These are phyloP conservation scores for Neoarius graeffei DNA, from an alignment of 2,113 vertebrate genomes.

Conservation along the genomic window DNA sequence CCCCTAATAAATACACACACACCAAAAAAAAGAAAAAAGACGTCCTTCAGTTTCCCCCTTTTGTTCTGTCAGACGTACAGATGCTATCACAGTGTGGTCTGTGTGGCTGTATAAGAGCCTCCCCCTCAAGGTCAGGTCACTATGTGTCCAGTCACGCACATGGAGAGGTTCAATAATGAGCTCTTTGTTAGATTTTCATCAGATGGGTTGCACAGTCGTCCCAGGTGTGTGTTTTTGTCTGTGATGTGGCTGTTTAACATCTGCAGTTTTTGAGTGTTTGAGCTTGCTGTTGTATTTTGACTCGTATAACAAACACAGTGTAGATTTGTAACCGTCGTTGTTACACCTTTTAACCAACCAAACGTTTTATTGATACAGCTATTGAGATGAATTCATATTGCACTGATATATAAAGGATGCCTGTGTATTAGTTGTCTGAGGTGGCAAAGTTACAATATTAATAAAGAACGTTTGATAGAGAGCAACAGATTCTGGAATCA, in stretches of 20 bases:
- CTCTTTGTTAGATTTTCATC: slow-evolving; percentile 17
- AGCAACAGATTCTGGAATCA: background rate
- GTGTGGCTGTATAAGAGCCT: background rate
- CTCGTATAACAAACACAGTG: background rate
- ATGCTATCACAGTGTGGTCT: background rate
- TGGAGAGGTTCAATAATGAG: slow-evolving; percentile 4
- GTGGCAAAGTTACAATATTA: background rate
- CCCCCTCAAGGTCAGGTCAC: slow-evolving; percentile 24
- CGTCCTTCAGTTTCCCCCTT: background rate
- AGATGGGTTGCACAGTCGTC: background rate
- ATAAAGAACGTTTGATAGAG: background rate
- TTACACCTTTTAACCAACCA: background rate
- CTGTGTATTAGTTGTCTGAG: background rate
- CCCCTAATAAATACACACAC: background rate
- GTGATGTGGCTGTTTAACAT: background rate
- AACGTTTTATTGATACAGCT: background rate
- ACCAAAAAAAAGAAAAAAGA: background rate
- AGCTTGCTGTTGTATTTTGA: background rate
- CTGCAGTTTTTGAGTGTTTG: background rate
- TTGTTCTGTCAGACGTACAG: background rate
- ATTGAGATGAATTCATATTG: background rate
- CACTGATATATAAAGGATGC: background rate
- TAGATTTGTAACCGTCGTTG: background rate
- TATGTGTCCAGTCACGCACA: slow-evolving; percentile 21
- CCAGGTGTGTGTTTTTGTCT: background rate